phyloP scores from a whole-genome alignment of 2,113 vertebrate species.

The Pycnonotus jocosus region DNA sequence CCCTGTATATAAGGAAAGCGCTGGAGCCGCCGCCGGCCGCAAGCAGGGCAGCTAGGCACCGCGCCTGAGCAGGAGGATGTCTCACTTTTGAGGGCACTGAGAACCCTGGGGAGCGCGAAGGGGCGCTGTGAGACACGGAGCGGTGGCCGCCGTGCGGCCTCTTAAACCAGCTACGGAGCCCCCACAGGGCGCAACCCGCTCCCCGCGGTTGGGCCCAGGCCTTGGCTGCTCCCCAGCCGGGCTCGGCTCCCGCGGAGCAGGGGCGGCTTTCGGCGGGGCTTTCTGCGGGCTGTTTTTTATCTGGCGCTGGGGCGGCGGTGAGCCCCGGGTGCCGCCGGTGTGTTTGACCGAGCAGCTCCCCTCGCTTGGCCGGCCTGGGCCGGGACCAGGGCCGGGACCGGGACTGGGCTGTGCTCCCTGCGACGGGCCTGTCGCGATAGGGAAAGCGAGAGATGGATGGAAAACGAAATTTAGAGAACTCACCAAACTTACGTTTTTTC shows the following conservation, averaged over 20 bases:
- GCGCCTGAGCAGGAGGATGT: neutral
- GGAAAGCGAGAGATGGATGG: neutral
- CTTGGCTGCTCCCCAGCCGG: neutral
- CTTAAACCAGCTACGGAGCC: neutral
- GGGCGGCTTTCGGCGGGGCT: neutral
- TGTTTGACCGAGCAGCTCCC: neutral
- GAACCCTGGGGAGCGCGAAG: neutral
- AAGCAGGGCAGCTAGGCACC: neutral
- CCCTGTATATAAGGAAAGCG: conserved; percentile 73
- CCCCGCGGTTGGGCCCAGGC: neutral
- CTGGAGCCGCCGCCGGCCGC: neutral
- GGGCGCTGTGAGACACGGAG: neutral
- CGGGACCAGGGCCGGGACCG: neutral
- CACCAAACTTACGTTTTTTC: conserved; percentile 67
- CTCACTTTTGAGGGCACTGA: neutral
- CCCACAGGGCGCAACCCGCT: neutral
- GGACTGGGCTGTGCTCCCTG: neutral
- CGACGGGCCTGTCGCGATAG: neutral
- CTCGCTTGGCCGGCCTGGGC: neutral
- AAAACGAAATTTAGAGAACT: conserved; percentile 57
- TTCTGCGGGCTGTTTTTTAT: neutral
- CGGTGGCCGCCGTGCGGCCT: neutral
- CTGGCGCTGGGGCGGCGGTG: neutral
- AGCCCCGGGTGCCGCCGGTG: neutral
- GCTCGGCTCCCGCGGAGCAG: neutral